Conservation (phyloP, 2,888 invertebrate species). For the Acanthosoma haemorrhoidale region DNA sequence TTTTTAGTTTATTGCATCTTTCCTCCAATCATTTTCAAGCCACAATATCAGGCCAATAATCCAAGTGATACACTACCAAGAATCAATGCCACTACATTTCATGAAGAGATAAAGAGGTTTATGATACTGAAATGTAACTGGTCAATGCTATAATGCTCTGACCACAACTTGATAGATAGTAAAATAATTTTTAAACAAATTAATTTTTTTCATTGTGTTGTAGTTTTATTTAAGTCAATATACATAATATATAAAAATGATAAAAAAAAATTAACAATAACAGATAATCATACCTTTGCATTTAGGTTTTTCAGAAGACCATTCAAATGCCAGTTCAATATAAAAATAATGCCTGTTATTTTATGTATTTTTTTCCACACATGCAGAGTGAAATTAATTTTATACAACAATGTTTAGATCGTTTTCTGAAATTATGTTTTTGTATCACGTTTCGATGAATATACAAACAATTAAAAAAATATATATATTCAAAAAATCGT, state of each 20-base stretch:
- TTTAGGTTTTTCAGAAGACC: neutral
- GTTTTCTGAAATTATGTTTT: conserved; percentile 23
- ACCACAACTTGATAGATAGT: too few species aligned
- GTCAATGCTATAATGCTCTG: too few species aligned
- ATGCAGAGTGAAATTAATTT: neutral
- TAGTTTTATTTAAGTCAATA: conserved; percentile 28
- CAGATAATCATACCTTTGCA: conserved; percentile 10
- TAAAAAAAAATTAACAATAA: conserved; percentile 23
- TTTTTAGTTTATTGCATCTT: too few species aligned
- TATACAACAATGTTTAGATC: neutral
- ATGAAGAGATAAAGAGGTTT: too few species aligned
- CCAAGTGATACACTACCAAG: too few species aligned
- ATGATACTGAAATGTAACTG: too few species aligned
- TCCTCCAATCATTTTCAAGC: too few species aligned
- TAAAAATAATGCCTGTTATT: conserved; percentile 20
- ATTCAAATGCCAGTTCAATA: conserved; percentile 12
- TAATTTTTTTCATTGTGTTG: conserved; percentile 26
- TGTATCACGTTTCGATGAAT: neutral
- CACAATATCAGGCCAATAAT: too few species aligned
- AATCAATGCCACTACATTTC: too few species aligned
- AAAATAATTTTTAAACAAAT: too few species aligned
- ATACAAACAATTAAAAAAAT: neutral
- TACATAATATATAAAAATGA: conserved; percentile 13
- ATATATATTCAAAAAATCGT: neutral
- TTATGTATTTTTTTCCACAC: neutral